phyloP scores from a whole-genome alignment of 1,140 invertebrate species.

The Matsumurasca onukii region DNA sequence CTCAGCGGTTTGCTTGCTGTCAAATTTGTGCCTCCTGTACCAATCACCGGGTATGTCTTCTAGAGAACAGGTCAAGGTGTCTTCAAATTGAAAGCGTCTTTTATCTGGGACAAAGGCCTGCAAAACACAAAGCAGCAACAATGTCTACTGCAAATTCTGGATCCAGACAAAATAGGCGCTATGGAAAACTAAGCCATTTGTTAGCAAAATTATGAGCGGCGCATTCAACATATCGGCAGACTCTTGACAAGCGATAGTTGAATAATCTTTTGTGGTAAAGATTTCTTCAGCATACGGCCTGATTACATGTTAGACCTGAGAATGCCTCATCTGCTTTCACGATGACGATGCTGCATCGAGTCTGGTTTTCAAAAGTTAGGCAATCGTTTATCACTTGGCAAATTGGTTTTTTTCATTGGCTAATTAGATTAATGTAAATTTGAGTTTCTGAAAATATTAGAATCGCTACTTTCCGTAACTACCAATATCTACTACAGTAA shows the following conservation, averaged over 20 bases:
- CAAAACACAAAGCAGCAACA: neutral
- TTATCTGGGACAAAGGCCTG: neutral
- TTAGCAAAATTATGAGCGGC: slow-evolving; percentile 49
- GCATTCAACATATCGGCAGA: slow-evolving; percentile 47
- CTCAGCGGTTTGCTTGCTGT: neutral
- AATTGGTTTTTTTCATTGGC: too few species aligned
- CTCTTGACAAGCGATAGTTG: slow-evolving; percentile 45
- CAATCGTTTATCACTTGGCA: too few species aligned
- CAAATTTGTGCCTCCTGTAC: neutral
- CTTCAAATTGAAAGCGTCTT: neutral
- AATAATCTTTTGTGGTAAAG: too few species aligned
- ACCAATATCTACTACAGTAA: too few species aligned
- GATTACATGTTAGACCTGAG: too few species aligned
- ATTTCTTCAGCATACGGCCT: too few species aligned
- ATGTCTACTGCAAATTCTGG: neutral
- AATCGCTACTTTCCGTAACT: too few species aligned
- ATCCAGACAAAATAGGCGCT: neutral
- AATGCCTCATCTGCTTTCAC: too few species aligned
- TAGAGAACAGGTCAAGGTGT: neutral
- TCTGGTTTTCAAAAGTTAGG: too few species aligned
- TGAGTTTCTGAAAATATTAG: too few species aligned
- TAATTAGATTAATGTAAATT: too few species aligned
- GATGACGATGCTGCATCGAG: too few species aligned
- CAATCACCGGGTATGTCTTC: neutral
- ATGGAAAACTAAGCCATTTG: slow-evolving; percentile 41